Evolutionary conservation across 2,113 vertebrate species (phyloP), one percentile per base, ranked within the genome.

Genomic region (Ctenodactylus gundi): DNA sequence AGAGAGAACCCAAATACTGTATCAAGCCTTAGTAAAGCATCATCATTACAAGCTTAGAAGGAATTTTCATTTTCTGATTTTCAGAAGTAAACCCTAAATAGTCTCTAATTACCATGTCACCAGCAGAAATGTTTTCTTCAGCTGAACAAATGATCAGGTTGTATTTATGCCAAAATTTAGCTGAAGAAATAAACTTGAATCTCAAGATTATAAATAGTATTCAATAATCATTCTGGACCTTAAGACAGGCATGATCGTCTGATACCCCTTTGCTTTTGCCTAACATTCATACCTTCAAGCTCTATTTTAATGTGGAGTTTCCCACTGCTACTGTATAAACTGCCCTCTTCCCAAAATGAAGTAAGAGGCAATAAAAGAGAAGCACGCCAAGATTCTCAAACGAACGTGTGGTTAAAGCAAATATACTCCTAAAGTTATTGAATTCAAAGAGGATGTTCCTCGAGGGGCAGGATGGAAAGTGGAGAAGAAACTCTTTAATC

Each of bases 191-290:
- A 39, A 25, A 94, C 90, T 82, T 93, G 68, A 77, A 55, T 91
- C 51, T 64, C 80, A 23, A 58, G 36, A 95, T 97, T 97, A 95
- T 81, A 95, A 97, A 23, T 27, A 97, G 41, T 75, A 97, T 90
- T 96, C 91, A 96, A 95, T 94, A 98, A 97, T 85, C 92, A 93
- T 88, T 92, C 81, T 53, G 67, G 87, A 90, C 75, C 62, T 84
- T 68, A 93, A 64, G 82, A 88, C 11, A 94, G 83, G 51, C 15
- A 67, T 67, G 57, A 75, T 7, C 29, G 60, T 96, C 27, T 85
- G 67, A 27, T 85, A 62, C 44, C 13, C 7, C 49, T 81, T 77
- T 62, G 46, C 64, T 67, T n/a, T 76, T 84, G 44, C 34, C 87
- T 65, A 88, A 91, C 13, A 44, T 87, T 90, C 49, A 70, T 65